Evolutionary conservation across 2,797 vertebrate genomes (phyloP), one percentile per base, ranked within the genome.

Genomic region (Spheniscus humboldti): DNA sequence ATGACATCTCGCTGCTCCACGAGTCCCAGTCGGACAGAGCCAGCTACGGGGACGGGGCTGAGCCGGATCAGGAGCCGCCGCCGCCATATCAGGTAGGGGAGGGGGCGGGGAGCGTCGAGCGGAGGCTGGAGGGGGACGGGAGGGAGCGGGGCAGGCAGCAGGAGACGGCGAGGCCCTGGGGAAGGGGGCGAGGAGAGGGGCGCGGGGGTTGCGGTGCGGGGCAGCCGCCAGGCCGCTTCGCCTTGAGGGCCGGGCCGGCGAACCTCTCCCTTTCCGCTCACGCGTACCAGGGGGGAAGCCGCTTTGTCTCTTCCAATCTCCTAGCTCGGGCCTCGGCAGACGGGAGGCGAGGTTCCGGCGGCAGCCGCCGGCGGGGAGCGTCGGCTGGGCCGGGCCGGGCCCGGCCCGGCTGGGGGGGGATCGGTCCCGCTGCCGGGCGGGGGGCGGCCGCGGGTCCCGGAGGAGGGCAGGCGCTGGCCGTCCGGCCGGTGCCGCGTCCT

Each of bases 1-100:
- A 99, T 98, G 99, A 99, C 97, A 99, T 99, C 95, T 99, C 99
- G 92, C 97, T 99, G 98, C 98, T 99, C 16, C 99, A 99, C 84
- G 99, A 99, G 96, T 99, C 99, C 39, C 99, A 99, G 97, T 99
- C 99, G 83, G 99, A 99, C 98, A 98, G 99, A 95, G 99, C 99
- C 90, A 99, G 99, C 98, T 99, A 99, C 94, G 99, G 99, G 90
- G 99, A 99, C 91, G 99, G 99, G 60, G 98, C 98, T 48, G 99
- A 99, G 96, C 98, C 98, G 62, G 99, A 99, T 96, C 99, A 98
- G 97, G 99, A 99, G 98, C 99, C 99, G 63, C 99, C 99, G 98
- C 99, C 99, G 97, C 99, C 99, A 91, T 99, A 99, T 97, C 99
- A 99, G 99, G 99, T 99, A 98, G 15, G 90, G 60, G 66, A 67